Percentiles rank a stretch among this genome's conserved stretches.
These are phyloP conservation scores for Apistogramma diplotaenia DNA, from an alignment of 2,113 vertebrate species.

Conservation along the genomic window DNA sequence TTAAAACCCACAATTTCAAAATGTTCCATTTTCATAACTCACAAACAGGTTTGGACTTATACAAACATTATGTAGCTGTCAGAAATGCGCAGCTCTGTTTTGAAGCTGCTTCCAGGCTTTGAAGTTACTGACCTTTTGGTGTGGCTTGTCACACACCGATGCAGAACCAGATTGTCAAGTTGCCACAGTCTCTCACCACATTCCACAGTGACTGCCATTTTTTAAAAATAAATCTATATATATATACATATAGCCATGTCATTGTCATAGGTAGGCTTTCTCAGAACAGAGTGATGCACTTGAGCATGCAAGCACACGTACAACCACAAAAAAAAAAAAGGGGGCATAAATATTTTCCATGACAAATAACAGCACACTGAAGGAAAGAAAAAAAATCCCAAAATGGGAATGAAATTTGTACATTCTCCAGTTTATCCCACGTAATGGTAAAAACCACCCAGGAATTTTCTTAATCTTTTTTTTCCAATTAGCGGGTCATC, in stretches of 20 bases:
- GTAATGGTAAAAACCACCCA: too few species aligned
- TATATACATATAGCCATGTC: neutral
- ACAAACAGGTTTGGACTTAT: conserved; percentile 6
- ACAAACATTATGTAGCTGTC: conserved; percentile 53
- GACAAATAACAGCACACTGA: neutral
- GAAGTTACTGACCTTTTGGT: conserved; percentile 73
- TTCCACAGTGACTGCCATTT: conserved; percentile 41
- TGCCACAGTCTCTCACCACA: conserved; percentile 55
- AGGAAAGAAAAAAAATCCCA: too few species aligned
- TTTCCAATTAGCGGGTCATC: neutral
- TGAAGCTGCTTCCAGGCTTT: conserved; percentile 65
- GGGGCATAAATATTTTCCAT: neutral
- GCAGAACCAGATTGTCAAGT: conserved; percentile 71
- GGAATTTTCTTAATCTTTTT: neutral
- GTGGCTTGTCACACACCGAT: conserved; percentile 50
- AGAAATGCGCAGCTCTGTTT: conserved; percentile 40
- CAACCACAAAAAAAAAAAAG: neutral
- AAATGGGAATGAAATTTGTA: too few species aligned
- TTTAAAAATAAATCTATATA: conserved; percentile 5
- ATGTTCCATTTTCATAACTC: neutral
- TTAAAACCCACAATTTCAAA: conserved; percentile 19
- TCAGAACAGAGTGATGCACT: neutral
- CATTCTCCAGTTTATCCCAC: too few species aligned
- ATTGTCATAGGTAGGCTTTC: conserved; percentile 3
- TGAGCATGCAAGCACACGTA: neutral